Evolutionary conservation across 1,140 invertebrate genomes (phyloP).

Genomic region (Procambarus clarkii): DNA sequence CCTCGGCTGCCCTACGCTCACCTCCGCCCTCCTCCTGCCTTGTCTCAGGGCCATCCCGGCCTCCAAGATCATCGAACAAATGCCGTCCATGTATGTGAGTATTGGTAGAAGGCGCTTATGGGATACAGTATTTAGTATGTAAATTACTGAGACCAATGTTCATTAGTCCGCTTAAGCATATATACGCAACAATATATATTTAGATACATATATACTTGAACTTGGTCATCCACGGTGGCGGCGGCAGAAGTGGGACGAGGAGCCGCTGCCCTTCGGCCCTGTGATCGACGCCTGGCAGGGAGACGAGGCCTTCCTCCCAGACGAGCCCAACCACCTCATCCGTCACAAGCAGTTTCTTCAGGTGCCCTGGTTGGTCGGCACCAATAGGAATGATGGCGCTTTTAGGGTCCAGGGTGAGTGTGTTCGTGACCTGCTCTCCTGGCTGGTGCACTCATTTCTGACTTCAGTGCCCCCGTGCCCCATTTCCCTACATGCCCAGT

Average conservation of each 20-base stretch:
- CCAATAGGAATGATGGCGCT: slow-evolving; percentile 73
- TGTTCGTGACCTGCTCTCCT: too few species aligned
- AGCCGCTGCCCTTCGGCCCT: slow-evolving; percentile 63
- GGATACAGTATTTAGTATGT: not conserved
- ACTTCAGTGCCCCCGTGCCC: too few species aligned
- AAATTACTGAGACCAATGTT: too few species aligned
- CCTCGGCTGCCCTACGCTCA: slow-evolving; percentile 48
- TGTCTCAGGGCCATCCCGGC: slow-evolving; percentile 51
- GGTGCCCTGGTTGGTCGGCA: slow-evolving; percentile 73
- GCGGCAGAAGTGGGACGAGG: slow-evolving; percentile 67
- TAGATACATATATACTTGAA: not conserved
- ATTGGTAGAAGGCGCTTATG: not conserved
- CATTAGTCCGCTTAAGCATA: too few species aligned
- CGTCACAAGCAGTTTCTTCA: slow-evolving; percentile 70
- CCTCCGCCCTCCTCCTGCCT: slow-evolving; percentile 18
- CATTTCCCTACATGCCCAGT: too few species aligned
- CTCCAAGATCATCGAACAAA: slow-evolving; percentile 47
- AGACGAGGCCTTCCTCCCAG: slow-evolving; percentile 70
- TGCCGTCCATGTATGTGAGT: slow-evolving; percentile 61
- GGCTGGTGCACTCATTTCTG: too few species aligned
- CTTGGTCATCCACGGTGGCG: not conserved
- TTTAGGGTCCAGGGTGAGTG: slow-evolving; percentile 68
- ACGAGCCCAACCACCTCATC: slow-evolving; percentile 72
- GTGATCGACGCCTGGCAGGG: slow-evolving; percentile 67
- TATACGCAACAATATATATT: not conserved